phyloP scores from a whole-genome alignment of 2,888 invertebrate genomes.

The Baccha elongata region DNA sequence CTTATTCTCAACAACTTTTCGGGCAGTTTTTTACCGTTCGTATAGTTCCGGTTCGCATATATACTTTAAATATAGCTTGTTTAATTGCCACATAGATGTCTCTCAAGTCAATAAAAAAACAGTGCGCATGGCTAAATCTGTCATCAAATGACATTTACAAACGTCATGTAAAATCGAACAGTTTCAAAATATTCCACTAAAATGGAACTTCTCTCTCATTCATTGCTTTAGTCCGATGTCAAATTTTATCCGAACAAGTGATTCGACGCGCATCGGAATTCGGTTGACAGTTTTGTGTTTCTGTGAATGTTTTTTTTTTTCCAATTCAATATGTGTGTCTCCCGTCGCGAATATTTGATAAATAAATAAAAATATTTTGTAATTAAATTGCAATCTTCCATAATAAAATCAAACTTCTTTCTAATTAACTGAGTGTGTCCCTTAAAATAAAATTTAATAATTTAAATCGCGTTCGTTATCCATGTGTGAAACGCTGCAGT shows the following conservation, averaged over 20 bases:
- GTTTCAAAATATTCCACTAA: constrained; percentile 27
- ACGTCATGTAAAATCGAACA: constrained; percentile 35
- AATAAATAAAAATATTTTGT: not conserved
- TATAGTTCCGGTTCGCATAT: no score
- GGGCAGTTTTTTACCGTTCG: no score
- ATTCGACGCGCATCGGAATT: constrained; percentile 18
- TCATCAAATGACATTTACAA: constrained; percentile 18
- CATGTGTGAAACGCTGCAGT: constrained; percentile 28
- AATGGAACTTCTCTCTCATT: constrained; percentile 34
- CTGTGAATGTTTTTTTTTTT: constrained; percentile 29
- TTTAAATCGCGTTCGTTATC: constrained; percentile 19
- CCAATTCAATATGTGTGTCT: not conserved
- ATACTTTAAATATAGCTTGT: not conserved
- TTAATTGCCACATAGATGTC: constrained; percentile 36
- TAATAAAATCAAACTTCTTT: not conserved
- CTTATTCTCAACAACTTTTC: no score
- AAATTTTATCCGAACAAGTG: constrained; percentile 58
- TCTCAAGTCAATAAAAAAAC: not conserved
- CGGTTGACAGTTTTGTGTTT: constrained; percentile 36
- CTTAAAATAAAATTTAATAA: not conserved
- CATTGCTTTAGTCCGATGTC: constrained; percentile 64
- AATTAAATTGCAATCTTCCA: no score
- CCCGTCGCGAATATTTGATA: not conserved
- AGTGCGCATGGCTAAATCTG: constrained; percentile 30
- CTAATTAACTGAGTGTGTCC: not conserved